These are phyloP conservation scores for Lynx canadensis DNA, from an alignment of 2,113 vertebrate species.

Conservation along the genomic window DNA sequence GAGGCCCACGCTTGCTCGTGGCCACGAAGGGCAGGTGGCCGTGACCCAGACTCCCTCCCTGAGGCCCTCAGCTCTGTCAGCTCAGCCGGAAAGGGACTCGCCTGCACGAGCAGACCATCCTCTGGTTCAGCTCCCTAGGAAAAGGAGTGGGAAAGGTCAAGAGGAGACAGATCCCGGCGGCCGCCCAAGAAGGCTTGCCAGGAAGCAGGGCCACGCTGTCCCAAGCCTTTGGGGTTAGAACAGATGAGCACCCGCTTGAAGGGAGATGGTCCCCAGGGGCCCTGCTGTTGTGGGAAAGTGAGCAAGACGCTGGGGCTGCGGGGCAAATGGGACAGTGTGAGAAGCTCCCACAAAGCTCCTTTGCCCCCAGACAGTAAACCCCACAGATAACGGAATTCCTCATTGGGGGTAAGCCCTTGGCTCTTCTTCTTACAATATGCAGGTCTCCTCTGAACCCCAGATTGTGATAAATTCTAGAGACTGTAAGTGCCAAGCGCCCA, in stretches of 20 bases:
- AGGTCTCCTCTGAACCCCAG: neutral
- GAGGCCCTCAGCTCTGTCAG: neutral
- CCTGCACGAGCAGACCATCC: neutral
- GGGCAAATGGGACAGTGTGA: neutral
- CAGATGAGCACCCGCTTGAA: neutral
- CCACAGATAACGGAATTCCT: neutral
- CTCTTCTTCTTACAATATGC: neutral
- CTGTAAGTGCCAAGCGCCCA: neutral
- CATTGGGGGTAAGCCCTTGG: neutral
- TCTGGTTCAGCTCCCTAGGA: neutral
- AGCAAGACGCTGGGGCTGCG: neutral
- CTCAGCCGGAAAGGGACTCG: neutral
- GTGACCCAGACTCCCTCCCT: neutral
- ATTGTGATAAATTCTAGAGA: neutral
- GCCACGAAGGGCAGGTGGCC: rapidly evolving
- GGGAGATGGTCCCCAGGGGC: slow-evolving; percentile 13
- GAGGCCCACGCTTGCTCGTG: rapidly evolving
- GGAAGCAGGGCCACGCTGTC: neutral
- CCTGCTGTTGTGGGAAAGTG: slow-evolving; percentile 58
- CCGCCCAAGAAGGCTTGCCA: neutral
- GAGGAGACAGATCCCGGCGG: neutral
- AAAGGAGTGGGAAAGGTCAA: neutral
- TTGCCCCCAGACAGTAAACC: neutral
- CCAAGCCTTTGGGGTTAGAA: neutral
- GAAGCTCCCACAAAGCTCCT: neutral